Conservation (phyloP, 2,888 invertebrate genomes). For the Allolobophora icterica region DNA sequence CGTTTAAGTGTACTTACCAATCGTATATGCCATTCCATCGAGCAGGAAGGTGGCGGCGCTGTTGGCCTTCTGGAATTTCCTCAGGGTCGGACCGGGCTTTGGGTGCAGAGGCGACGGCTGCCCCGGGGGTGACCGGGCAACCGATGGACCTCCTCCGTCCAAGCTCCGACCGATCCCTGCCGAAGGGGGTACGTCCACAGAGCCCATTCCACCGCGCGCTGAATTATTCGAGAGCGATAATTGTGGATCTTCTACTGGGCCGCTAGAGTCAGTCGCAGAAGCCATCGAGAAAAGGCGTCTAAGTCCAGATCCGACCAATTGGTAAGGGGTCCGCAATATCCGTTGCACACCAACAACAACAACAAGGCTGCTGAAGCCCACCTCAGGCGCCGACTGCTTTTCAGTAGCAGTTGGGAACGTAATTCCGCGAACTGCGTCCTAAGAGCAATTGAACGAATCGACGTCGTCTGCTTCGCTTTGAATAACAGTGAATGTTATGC, state of each 20-base stretch:
- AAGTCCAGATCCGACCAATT: not conserved
- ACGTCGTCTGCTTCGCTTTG: slow-evolving; percentile 4
- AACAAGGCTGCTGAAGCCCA: not conserved
- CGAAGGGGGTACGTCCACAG: not conserved
- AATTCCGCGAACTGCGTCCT: not conserved
- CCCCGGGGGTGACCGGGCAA: not conserved
- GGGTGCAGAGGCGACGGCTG: not conserved
- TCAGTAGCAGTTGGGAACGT: not conserved
- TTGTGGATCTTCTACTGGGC: not conserved
- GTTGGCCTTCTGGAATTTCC: slow-evolving; percentile 26
- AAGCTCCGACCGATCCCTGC: not conserved
- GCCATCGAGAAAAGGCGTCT: not conserved
- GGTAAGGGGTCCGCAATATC: not conserved
- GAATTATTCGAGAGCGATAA: not conserved
- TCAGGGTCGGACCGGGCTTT: not conserved
- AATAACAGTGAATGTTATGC: not conserved
- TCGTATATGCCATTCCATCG: slow-evolving; percentile 19
- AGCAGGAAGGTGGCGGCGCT: not conserved
- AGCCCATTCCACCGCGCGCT: not conserved
- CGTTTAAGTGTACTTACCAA: not conserved
- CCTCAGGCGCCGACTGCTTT: not conserved
- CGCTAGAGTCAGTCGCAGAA: slow-evolving; percentile 11
- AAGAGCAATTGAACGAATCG: not conserved
- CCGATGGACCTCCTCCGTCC: not conserved
- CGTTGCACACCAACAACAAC: not conserved